Evolutionary conservation across 1,140 invertebrate species (phyloP), one percentile per base, ranked within the genome.

Genomic region (Pachyrhynchus sulphureomaculatus): DNA sequence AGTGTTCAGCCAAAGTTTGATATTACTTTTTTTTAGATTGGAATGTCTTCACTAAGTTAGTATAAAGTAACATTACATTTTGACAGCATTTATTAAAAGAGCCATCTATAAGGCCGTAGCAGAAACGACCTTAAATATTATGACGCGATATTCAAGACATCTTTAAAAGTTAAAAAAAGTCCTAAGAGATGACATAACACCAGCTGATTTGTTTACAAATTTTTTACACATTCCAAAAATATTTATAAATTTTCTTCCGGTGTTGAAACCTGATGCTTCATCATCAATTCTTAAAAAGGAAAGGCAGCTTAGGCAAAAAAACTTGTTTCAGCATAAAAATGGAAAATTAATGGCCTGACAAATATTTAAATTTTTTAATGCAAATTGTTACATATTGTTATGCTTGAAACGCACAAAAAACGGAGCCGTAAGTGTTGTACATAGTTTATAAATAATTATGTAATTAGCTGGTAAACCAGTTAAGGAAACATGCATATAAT

Each of bases 401-500:
- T 37, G 18, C 10, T 10, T 42, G 18, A 20, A 20, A 42, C 9
- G 39, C 18, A 42, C 12, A 21, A 12, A 42, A 42, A 42, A 41
- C 4, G n/a, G 34, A 37, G 9, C 15, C 17, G 39, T 42, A 42
- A 42, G 39, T 42, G n/a, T n/a, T n/a, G n/a, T 6, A 13, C 36
- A 37, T 37, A 20, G 1, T 12, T 17, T 17, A 3, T 17, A 41
- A 48, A 18, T 29, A 48, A 48, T 48, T 48, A 48, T 48, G 45
- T 23, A 48, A 48, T 48, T 48, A 48, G 13, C 12, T 24, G n/a
- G 17, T 48, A 34, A 48, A 48, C 45, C 32, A 48, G 45, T 48
- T 48, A 32, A 20, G 23, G 45, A 48, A 48, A 32, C 21, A 18
- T 48, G 45, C 45, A 48, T 48, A 48, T 48, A 29, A 48, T 48